Conservation (phyloP, 2,888 invertebrate species). For the Unio pictorum region DNA sequence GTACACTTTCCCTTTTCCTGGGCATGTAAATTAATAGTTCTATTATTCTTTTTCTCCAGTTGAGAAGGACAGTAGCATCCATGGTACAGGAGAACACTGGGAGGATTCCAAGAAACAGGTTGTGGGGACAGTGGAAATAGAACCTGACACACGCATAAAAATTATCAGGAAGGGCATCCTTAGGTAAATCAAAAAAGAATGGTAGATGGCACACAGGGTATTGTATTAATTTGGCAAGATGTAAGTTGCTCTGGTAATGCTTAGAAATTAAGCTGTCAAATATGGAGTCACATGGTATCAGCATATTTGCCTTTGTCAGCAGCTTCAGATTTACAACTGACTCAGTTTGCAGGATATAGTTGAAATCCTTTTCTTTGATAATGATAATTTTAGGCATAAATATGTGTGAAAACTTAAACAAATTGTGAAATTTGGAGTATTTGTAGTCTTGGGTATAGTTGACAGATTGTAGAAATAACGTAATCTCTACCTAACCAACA, state of each 20-base stretch:
- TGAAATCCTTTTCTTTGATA: too few relatives aligned
- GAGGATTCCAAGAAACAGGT: conserved; percentile 76
- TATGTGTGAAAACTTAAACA: too few relatives aligned
- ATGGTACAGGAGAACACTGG: conserved; percentile 82
- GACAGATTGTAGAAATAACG: too few relatives aligned
- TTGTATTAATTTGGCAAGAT: too few relatives aligned
- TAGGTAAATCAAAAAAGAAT: conserved; percentile 37
- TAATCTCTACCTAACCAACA: too few relatives aligned
- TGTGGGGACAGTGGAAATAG: conserved; percentile 79
- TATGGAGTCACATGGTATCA: too few relatives aligned
- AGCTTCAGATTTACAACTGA: not conserved
- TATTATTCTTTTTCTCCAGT: conserved; percentile 37
- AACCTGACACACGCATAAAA: conserved; percentile 78
- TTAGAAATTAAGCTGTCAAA: too few relatives aligned
- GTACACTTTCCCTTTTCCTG: too few relatives aligned
- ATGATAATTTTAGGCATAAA: too few relatives aligned
- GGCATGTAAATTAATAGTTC: not conserved
- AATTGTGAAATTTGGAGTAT: too few relatives aligned
- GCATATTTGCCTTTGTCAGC: not conserved
- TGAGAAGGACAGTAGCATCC: conserved; percentile 82
- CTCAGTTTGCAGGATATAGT: not conserved
- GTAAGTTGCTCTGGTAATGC: too few relatives aligned
- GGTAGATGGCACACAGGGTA: not conserved
- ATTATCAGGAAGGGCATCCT: conserved; percentile 73
- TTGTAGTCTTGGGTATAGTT: too few relatives aligned